A percentile compares a stretch with the other conserved stretches of the same genome.
Evolutionary conservation across 1,140 invertebrate genomes (phyloP).

Genomic region (Brachionus paranguensis): DNA sequence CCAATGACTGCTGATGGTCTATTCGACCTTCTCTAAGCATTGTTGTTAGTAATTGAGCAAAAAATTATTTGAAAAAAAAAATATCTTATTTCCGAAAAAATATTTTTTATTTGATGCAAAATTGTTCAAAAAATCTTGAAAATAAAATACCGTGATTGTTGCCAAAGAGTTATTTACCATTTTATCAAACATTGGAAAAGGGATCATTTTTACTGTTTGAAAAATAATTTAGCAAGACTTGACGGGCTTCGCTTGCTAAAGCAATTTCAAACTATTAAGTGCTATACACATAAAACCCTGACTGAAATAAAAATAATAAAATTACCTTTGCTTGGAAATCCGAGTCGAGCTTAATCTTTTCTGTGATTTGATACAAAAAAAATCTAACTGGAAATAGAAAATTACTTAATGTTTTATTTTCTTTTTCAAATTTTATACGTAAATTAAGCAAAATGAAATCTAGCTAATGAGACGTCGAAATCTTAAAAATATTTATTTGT

Average conservation of each 20-base stretch:
- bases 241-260: background rate
- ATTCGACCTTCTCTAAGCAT: background rate
- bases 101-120: background rate
- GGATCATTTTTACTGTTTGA: background rate
- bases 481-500: constrained; percentile 20
- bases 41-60: constrained; percentile 9
- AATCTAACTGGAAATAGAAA: background rate
- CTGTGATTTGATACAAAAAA: background rate
- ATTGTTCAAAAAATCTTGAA: background rate
- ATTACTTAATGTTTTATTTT: background rate
- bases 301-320: background rate
- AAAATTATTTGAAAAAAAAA: background rate
- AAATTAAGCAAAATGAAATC: constrained; percentile 5
- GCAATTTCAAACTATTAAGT: background rate
- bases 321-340: background rate
- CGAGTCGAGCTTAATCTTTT: background rate
- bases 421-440: background rate
- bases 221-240: constrained; percentile 1
- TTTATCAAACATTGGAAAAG: background rate
- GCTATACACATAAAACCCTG: background rate
- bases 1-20: background rate
- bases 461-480: background rate
- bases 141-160: background rate
- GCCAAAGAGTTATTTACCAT: background rate
- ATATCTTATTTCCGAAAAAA: background rate